Base-by-base conservation (phyloP, 2,113 vertebrate genomes). In the Hirundichthys speculiger region DNA sequence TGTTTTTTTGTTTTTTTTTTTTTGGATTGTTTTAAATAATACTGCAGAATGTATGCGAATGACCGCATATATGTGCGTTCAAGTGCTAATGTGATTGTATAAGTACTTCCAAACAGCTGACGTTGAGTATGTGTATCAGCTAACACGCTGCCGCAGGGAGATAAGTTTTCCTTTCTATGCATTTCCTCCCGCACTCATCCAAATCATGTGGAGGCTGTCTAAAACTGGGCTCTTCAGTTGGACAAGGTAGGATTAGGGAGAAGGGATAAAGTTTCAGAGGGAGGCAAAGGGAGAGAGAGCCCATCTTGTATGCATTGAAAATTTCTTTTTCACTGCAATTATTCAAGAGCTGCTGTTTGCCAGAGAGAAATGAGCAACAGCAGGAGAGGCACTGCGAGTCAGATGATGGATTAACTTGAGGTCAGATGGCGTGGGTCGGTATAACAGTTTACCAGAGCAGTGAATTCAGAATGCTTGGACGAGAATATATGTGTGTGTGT, bases 301-400 rank as follows among this genome's bases (percentile, higher is more conserved):
- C 87, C 85, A 90, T 93, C 93, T 92, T 47, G 84, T 92, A 93
- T 92, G 90, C 92, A 93, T 92, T 93, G 90, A 91, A 92, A 92
- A 92, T 88, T 88, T 86, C 88, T 70, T 77, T 70, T 90, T 83
- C 88, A 58, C 90, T 91, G 88, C 91, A 91, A 92, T 93, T 92
- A 93, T 93, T 93, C 91, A 92, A 81, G 81, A 88, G 80, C 79
- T 60, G 82, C 80, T 88, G 86, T 85, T 82, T 76, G 86, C 77
- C 81, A 63, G 68, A 74, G 73, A 70, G 56, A 60, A 81, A 62
- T 70, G 78, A 82, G 76, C 43, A 76, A 78, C 76, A 73, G 74
- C 54, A 75, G 61, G 56, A 64, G 75, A 46, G 68, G 81, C 59
- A 46, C 51, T 41, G 61, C 75, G 65, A 84, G 81, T 75, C 75